These are phyloP conservation scores for Clunio marinus DNA, from an alignment of 2,888 invertebrate genomes.

Conservation along the genomic window DNA sequence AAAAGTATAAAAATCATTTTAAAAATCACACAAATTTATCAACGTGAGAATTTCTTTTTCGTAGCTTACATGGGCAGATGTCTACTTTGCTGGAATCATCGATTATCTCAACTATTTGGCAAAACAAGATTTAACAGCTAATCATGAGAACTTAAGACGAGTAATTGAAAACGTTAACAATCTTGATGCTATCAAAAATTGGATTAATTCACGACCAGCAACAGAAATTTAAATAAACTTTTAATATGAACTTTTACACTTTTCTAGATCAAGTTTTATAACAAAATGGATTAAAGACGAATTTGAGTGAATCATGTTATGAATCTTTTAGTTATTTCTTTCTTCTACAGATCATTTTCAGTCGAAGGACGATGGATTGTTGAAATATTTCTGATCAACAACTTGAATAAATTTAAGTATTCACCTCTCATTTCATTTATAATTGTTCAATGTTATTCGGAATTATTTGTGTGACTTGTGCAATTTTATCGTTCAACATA, in stretches of 20 bases:
- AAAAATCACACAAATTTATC: neutral
- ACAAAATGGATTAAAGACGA: constrained; percentile 3
- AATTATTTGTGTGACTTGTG: neutral
- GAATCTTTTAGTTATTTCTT: neutral
- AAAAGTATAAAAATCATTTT: constrained; percentile 48
- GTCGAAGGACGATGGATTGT: neutral
- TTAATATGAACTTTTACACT: constrained; percentile 10
- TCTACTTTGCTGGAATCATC: constrained; percentile 57
- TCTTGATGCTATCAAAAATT: constrained; percentile 59
- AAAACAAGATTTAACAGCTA: constrained; percentile 55
- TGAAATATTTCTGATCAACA: too few species aligned
- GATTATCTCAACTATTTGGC: constrained; percentile 59
- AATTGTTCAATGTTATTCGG: neutral
- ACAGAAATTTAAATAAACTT: constrained; percentile 51
- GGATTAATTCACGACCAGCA: constrained; percentile 61
- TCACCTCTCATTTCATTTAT: neutral
- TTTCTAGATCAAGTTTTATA: constrained; percentile 17
- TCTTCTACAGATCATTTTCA: neutral
- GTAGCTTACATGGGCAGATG: constrained; percentile 63
- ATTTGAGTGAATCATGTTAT: too few species aligned
- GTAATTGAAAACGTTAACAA: constrained; percentile 56
- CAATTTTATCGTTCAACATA: neutral
- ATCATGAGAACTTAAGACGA: constrained; percentile 56
- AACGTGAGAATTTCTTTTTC: constrained; percentile 41
- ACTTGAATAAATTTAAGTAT: neutral